phyloP scores from a whole-genome alignment of 2,113 vertebrate species.

The Argyrosomus japonicus region DNA sequence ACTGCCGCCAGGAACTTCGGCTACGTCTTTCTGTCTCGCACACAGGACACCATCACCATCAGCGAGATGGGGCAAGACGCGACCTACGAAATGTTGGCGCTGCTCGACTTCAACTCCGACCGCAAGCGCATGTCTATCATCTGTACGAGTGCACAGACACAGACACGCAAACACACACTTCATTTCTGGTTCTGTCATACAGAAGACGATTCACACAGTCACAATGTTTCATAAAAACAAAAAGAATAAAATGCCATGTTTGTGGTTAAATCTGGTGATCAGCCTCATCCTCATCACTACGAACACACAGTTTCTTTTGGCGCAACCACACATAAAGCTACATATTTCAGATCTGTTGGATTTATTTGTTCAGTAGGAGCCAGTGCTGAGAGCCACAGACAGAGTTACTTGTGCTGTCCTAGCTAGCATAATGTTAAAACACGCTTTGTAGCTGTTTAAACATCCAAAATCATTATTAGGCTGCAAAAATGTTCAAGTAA shows the following conservation, averaged over 20 bases:
- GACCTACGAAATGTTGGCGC: slow-evolving; percentile 89
- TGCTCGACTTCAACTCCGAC: slow-evolving; percentile 98
- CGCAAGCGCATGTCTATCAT: slow-evolving; percentile 97
- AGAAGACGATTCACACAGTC: not conserved
- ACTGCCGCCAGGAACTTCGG: slow-evolving; percentile 94
- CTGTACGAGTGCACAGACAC: slow-evolving; percentile 80
- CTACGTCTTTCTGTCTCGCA: slow-evolving; percentile 91
- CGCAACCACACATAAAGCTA: too few species aligned
- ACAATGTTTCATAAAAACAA: not conserved
- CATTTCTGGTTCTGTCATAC: not conserved
- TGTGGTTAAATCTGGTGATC: not conserved
- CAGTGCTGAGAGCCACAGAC: too few species aligned
- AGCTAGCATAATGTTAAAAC: too few species aligned
- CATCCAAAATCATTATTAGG: too few species aligned
- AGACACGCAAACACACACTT: not conserved
- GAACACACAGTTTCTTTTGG: too few species aligned
- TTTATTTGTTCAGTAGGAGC: too few species aligned
- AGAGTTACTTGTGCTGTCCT: too few species aligned
- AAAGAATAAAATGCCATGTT: not conserved
- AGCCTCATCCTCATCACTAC: too few species aligned
- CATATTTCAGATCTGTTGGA: too few species aligned
- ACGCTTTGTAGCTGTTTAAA: too few species aligned
- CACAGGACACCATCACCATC: slow-evolving; percentile 94
- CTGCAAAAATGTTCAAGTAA: too few species aligned
- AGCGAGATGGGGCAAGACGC: slow-evolving; percentile 87